These are phyloP conservation scores for Eleutherodactylus coqui DNA, from an alignment of 2,797 vertebrate genomes.

Conservation along the genomic window DNA sequence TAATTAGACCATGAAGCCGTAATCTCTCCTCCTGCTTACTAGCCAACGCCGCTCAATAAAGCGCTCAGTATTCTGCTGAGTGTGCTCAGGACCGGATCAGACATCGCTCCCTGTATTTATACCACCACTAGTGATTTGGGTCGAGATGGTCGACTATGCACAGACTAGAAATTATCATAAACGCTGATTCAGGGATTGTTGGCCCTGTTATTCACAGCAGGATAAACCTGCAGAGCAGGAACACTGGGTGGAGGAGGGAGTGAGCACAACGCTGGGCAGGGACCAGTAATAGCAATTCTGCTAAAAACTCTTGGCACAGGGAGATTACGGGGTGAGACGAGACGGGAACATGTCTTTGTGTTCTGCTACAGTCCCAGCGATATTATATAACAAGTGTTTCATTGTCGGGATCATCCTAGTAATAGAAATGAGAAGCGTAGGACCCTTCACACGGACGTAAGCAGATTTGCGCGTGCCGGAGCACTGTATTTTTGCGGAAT, in stretches of 20 bases:
- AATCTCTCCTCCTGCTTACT: not conserved
- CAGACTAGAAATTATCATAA: not conserved
- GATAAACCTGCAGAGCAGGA: slow-evolving; percentile 22
- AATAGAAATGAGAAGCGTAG: too few relatives aligned
- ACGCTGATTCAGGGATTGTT: not conserved
- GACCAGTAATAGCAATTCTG: not conserved
- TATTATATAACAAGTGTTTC: not conserved
- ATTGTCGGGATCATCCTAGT: too few relatives aligned
- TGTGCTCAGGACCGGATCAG: not conserved
- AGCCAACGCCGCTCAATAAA: not conserved
- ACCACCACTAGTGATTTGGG: not conserved
- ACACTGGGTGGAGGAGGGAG: slow-evolving; percentile 14
- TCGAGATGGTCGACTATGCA: not conserved
- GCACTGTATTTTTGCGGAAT: too few relatives aligned
- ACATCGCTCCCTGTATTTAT: not conserved
- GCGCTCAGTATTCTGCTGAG: not conserved
- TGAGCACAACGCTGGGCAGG: not conserved
- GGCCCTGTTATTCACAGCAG: not conserved
- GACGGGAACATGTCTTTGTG: not conserved
- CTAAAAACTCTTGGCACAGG: too few relatives aligned
- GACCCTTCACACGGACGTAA: too few relatives aligned
- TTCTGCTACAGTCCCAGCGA: not conserved
- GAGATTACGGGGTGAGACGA: not conserved
- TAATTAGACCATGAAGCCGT: not conserved
- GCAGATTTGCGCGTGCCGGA: too few relatives aligned